Percentiles rank a stretch among this genome's conserved stretches.
These are phyloP conservation scores for Tolmerus cingulatus DNA, from an alignment of 2,888 invertebrate genomes.

Conservation along the genomic window DNA sequence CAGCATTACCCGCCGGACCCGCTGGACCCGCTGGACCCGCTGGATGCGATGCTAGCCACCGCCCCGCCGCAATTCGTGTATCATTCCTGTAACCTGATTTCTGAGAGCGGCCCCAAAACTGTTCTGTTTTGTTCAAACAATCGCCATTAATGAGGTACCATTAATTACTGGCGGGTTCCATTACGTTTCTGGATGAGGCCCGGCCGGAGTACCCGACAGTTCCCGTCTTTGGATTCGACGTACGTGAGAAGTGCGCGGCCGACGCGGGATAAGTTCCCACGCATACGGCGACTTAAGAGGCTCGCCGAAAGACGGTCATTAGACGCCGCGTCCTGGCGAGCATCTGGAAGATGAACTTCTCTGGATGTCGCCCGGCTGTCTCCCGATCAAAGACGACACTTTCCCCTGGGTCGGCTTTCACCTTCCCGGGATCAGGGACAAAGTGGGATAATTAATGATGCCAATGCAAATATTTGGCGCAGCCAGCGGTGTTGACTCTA, in stretches of 20 bases:
- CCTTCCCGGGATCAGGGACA: background rate
- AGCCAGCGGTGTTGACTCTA: constrained; percentile 43
- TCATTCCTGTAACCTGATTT: background rate
- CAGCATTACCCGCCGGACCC: background rate
- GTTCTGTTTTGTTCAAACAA: constrained; percentile 29
- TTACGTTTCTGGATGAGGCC: background rate
- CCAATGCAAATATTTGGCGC: constrained; percentile 48
- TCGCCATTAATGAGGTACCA: constrained; percentile 19
- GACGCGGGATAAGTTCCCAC: background rate
- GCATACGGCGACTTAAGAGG: background rate
- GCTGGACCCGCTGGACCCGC: no score
- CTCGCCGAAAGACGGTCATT: background rate
- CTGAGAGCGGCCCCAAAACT: background rate
- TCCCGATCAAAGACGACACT: background rate
- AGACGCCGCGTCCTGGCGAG: constrained; percentile 1
- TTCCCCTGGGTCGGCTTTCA: constrained; percentile 2
- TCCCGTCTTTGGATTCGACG: background rate
- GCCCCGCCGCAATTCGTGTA: background rate
- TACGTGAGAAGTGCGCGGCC: background rate
- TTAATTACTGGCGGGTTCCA: constrained; percentile 3
- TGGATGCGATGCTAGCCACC: background rate
- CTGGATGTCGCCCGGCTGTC: background rate
- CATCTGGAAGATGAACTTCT: background rate
- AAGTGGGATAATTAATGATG: constrained; percentile 46
- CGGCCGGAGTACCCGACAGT: background rate